Evolutionary conservation across 2,888 invertebrate genomes (phyloP), one percentile per base, ranked within the genome.

Genomic region (Caenorhabditis afra): DNA sequence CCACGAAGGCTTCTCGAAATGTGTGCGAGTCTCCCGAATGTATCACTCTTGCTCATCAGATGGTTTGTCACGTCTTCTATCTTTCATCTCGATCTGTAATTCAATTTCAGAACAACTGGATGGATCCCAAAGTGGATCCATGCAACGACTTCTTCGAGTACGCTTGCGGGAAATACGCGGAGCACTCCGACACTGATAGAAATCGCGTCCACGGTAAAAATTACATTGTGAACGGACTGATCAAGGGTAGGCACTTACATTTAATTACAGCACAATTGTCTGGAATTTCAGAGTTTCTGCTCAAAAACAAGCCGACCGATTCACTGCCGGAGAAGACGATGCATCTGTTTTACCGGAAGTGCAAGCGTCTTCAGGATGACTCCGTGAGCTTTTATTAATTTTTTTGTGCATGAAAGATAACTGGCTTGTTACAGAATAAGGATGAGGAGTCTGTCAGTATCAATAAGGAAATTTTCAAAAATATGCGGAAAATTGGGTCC

Each of bases 91-190:
- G n/a, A n/a, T n/a, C n/a, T n/a, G n/a, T n/a, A n/a, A 16, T 39
- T 39, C 5, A n/a, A 44, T 50, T 81, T 47, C 57, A 85, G 83
- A 29, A 79, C 59, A 79, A 81, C 62, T 83, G 78, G 29, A 66
- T 68, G 65, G 80, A 85, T 58, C 29, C 59, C 12, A 65, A 79
- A 1, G 82, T 81, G 16, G 82, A 87, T 64, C 87, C 87, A n/a
- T 88, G 87, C 61, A 75, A 81, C 3, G 73, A 87, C 66, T 87
- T 87, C 74, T 86, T 77, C 76, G 79, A 85, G 52, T 87, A 82
- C 70, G 82, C 87, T 3, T 88, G 87, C 65, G 86, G 86, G 11
- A 44, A 64, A 41, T 86, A 29, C 44, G 29, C 29, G 76, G 83
- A 82, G 66, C 67, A 55, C 20, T 14, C 52, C n/a, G 41, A 41